Base-by-base conservation (phyloP, 2,888 invertebrate genomes). In the Lydus trimaculatus region DNA sequence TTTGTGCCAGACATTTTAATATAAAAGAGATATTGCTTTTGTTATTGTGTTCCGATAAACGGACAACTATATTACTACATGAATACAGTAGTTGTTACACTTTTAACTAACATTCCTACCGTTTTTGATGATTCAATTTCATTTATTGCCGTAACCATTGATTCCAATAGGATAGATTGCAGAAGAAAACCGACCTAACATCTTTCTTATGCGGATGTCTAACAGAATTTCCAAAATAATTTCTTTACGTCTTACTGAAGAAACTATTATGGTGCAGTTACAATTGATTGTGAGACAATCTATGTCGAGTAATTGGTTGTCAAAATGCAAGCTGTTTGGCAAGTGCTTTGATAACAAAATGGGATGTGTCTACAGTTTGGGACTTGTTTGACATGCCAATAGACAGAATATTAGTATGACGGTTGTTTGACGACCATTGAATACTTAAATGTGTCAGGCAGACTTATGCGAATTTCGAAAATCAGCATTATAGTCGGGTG, bases 31-130 rank as follows among this genome's bases (percentile, higher is more conserved):
- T 68, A 71, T 70, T 72, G 69, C 72, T 72, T 73, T 79, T 77
- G 76, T 78, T 79, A 76, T 78, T 77, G 73, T 74, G 71, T 74
- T 73, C 72, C 73, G 79, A 79, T 79, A 76, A 70, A 56, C 56
- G 15, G 15, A 20, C 13, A 9, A 11, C 23, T 56, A 56, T 25
- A 56, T 56, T 56, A 25, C 11, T 56, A 25, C 25, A 13, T 25
- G 25, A 56, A 25, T 15, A 56, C 1, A 11, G 56, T 13, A 25
- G 13, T 13, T 3, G 25, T 20, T 56, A 56, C 4, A 25, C 23
- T 25, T 56, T 56, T 56, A 25, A 15, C 25, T 11, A 48, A 2
- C 2, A 9, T 48, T 20, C 4, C 20, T 2, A 48, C 11, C 11
- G 20, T 20, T 9, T 20, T 9, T 9, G n/a, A n/a, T n/a, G n/a